Conservation (phyloP, 2,113 vertebrate genomes). For the Octodon degus region DNA sequence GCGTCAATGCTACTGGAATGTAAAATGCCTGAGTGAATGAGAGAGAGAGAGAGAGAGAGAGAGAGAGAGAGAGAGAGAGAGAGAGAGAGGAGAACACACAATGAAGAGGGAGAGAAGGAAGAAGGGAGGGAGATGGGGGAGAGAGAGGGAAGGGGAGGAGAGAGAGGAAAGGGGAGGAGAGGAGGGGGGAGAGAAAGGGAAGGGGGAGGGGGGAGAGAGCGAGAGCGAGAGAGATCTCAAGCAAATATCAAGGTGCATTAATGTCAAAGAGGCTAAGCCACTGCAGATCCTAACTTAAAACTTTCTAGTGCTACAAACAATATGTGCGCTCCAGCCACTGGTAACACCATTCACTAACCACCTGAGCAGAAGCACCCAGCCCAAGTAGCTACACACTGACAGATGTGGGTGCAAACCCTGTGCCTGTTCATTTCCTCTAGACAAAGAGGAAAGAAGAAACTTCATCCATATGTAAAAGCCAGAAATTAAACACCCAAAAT, state of each 20-base stretch:
- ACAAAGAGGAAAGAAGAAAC: slow-evolving; percentile 43
- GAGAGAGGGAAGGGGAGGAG: no score
- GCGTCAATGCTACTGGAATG: background rate
- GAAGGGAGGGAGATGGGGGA: no score
- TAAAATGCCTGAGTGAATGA: background rate
- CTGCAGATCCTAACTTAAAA: background rate
- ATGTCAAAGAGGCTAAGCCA: background rate
- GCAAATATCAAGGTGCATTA: background rate
- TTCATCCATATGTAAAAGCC: background rate
- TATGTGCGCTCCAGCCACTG: background rate
- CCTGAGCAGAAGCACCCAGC: background rate
- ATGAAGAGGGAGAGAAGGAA: no score
- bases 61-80: no score
- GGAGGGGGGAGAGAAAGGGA: no score
- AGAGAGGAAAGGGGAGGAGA: no score
- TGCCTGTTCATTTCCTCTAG: background rate
- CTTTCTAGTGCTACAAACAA: background rate
- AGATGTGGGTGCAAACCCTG: slow-evolving; percentile 8
- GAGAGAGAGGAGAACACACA: no score
- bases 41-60: background rate
- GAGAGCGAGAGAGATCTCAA: no score
- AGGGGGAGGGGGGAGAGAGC: no score
- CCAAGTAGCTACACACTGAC: background rate
- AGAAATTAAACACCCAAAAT: background rate
- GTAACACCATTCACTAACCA: background rate